Percentiles rank a stretch among this genome's conserved stretches.
These are phyloP conservation scores for Gonatopus flavifemur DNA, from an alignment of 1,140 invertebrate genomes.

Conservation along the genomic window DNA sequence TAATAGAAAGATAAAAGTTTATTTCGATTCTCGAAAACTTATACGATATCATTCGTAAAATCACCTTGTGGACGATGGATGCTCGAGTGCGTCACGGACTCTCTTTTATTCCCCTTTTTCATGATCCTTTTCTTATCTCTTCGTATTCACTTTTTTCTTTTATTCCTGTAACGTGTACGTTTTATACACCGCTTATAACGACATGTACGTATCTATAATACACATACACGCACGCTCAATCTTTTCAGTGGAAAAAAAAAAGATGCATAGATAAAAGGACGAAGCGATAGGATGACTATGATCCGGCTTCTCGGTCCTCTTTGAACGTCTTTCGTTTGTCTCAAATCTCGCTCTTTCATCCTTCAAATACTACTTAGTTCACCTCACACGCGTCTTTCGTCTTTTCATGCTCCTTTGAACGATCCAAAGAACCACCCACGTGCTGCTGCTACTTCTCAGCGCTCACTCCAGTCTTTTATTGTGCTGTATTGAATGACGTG, in stretches of 20 bases:
- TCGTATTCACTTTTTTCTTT: not conserved
- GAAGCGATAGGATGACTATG: slow-evolving; percentile 32
- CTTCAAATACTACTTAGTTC: slow-evolving; percentile 1
- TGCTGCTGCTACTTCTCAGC: slow-evolving; percentile 18
- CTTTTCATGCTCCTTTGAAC: no score
- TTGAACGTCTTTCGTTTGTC: slow-evolving; percentile 21
- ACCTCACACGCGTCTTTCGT: not conserved
- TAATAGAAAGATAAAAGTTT: slow-evolving; percentile 21
- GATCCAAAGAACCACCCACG: slow-evolving; percentile 31
- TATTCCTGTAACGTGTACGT: not conserved
- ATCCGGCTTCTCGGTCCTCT: slow-evolving; percentile 28
- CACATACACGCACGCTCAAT: slow-evolving; percentile 3
- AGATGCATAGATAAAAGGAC: slow-evolving; percentile 44
- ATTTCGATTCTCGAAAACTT: not conserved
- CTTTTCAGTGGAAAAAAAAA: no score
- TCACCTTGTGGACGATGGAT: slow-evolving; percentile 17
- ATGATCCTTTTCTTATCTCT: not conserved
- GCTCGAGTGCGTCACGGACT: slow-evolving; percentile 10
- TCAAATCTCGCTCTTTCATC: slow-evolving; percentile 16
- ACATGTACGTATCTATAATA: not conserved
- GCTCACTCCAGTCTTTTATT: slow-evolving; percentile 5
- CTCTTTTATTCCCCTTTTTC: not conserved
- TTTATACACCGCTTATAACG: no score
- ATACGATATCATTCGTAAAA: slow-evolving; percentile 13
- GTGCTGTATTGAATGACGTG: slow-evolving; percentile 21